Conservation (phyloP, 2,888 invertebrate genomes). For the Cataglyphis rosenhaueri region DNA sequence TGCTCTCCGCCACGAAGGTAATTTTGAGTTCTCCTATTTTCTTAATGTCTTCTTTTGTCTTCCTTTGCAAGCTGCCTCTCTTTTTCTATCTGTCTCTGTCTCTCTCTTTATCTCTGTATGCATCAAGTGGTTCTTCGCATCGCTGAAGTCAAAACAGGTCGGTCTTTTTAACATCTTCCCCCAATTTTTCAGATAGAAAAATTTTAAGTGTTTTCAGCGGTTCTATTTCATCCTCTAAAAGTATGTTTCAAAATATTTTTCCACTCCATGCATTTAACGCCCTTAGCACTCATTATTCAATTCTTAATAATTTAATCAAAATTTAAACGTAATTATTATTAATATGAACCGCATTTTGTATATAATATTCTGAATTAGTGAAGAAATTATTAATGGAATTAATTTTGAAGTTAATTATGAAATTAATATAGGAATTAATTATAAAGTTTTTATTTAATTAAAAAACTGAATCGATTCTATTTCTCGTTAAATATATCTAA, state of each 20-base stretch:
- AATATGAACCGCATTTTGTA: neutral
- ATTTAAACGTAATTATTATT: neutral
- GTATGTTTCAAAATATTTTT: neutral
- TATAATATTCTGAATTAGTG: constrained; percentile 2
- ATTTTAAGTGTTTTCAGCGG: constrained; percentile 11
- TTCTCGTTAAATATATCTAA: neutral
- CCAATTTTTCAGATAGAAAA: neutral
- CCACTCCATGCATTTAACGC: neutral
- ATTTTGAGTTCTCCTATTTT: constrained; percentile 78
- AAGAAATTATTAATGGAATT: constrained; percentile 5
- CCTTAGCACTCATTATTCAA: constrained; percentile 33
- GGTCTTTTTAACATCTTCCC: constrained; percentile 26
- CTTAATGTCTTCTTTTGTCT: constrained; percentile 69
- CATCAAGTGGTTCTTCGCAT: constrained; percentile 53
- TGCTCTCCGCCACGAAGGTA: constrained; percentile 83
- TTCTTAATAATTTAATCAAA: neutral
- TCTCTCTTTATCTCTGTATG: constrained; percentile 49
- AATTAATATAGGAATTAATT: constrained; percentile 2
- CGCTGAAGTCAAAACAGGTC: constrained; percentile 52
- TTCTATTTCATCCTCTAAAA: neutral
- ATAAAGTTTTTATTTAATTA: neutral
- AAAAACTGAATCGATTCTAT: neutral
- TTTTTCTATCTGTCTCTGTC: constrained; percentile 46
- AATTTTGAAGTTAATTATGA: neutral
- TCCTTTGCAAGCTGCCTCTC: constrained; percentile 53